Base-by-base conservation (phyloP, 2,797 vertebrate genomes). In the Xenopus petersii region DNA sequence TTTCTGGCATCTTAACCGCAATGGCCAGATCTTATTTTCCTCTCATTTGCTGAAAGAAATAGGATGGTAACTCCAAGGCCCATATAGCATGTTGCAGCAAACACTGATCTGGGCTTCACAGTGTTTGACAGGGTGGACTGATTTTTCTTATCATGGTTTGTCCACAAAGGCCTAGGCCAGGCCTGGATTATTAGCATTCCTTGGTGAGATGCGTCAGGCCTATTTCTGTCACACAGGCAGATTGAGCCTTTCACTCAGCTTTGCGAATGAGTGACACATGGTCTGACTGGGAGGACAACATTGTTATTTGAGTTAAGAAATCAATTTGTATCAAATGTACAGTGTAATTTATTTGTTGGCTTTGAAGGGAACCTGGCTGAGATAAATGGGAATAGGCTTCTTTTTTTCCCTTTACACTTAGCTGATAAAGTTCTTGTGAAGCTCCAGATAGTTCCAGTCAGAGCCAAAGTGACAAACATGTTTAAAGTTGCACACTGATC, bases 251-350 rank as follows among this genome's bases (percentile, higher is more conserved):
- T 98, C 96, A 98, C 94, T 97, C 95, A 93, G 93, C 83, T 94
- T 89, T 81, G 85, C 88, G 91, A 93, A 90, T 98, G 95, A 98
- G 94, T 97, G 96, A 98, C 96, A 98, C 95, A 95, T 97, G 94
- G 97, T 94, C 95, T 93, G 94, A 92, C 95, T 92, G 91, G 92
- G 93, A 94, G 94, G 95, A 95, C 95, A 95, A 97, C 97, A 98
- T 98, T 99, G 97, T 98, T 98, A 98, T 96, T 98, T 94, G 94
- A 98, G 96, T 98, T 98, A 96, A 97, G 96, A 97, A 99, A 98
- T 99, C 97, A 99, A 99, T 99, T 98, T 98, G 96, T 99, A 99
- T 99, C 97, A 98, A 99, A 98, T 98, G 96, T 98, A 96, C 95
- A 96, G 95, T 98, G 96, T 98, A 98, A 99, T 98, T 98, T 99